Percentiles rank a stretch among this genome's conserved stretches.
phyloP scores from a whole-genome alignment of 1,140 invertebrate species.

The Drosophila lacteicornis region DNA sequence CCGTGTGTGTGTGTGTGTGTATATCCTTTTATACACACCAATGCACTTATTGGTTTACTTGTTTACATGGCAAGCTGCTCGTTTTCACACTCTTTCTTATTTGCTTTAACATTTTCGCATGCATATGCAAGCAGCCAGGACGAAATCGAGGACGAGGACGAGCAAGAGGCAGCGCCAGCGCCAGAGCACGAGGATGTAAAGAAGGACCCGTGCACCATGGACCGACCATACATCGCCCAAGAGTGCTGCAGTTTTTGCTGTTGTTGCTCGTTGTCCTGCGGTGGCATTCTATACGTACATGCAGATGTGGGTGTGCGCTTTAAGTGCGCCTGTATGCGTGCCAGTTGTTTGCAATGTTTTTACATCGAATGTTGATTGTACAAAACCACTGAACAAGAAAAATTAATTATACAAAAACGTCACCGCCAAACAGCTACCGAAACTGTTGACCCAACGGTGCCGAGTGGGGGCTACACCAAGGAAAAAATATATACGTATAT shows the following conservation, averaged over 20 bases:
- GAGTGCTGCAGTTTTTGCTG: constrained; percentile 51
- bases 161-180: background rate
- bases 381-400: constrained; percentile 84
- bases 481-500: constrained; percentile 8
- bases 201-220: constrained; percentile 15
- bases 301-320: constrained; percentile 53
- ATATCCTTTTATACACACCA: constrained; percentile 55
- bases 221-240: constrained; percentile 30
- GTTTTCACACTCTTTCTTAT: constrained; percentile 83
- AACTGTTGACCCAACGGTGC: constrained; percentile 69
- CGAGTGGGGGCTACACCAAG: constrained; percentile 17
- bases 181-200: constrained; percentile 15
- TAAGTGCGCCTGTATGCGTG: constrained; percentile 73
- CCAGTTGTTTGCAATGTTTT: constrained; percentile 79
- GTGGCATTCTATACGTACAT: constrained; percentile 49
- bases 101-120: constrained; percentile 82
- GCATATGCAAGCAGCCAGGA: constrained; percentile 75
- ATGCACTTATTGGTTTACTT: constrained; percentile 81
- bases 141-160: constrained; percentile 14
- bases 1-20: constrained; percentile 16
- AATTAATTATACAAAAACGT: constrained; percentile 84
- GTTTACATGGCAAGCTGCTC: constrained; percentile 82
- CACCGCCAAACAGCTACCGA: constrained; percentile 80
- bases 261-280: constrained; percentile 67
- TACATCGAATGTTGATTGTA: constrained; percentile 82